Percentiles rank a stretch among this genome's conserved stretches.
Conservation (phyloP, 1,140 invertebrate species). For the Propsilocerus akamusi region DNA sequence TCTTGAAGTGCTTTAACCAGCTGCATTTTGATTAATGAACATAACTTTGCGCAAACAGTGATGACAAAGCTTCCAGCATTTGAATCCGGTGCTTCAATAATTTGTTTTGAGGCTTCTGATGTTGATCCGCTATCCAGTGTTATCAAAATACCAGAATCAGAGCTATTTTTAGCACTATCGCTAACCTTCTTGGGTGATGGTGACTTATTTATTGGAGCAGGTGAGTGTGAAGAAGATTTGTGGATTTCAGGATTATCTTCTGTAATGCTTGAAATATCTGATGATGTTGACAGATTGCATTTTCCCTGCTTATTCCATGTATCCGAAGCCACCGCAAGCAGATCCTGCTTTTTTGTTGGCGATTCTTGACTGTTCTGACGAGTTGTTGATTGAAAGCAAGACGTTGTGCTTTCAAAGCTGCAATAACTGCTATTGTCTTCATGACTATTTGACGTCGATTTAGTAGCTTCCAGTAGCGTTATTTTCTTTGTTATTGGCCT, state of each 20-base stretch:
- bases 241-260: background rate
- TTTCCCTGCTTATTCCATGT: background rate
- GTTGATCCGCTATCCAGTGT: background rate
- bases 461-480: background rate
- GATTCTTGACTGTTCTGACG: background rate
- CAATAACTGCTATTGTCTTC: background rate
- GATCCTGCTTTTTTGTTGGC: background rate
- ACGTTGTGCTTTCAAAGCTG: background rate
- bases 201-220: background rate
- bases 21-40: slow-evolving; percentile 52
- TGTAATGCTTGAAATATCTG: background rate
- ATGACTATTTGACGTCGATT: slow-evolving; percentile 4
- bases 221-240: background rate
- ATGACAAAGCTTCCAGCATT: background rate
- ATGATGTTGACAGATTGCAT: background rate
- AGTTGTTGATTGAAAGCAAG: background rate
- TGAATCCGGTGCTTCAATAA: background rate
- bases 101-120: background rate
- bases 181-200: background rate
- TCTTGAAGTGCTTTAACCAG: slow-evolving; percentile 49
- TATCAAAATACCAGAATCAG: background rate
- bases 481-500: background rate
- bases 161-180: background rate
- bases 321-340: background rate
- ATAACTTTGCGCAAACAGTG: slow-evolving; percentile 52